A percentile compares a stretch with the other conserved stretches of the same genome.
Conservation (phyloP, 2,113 vertebrate genomes). For the Camelus dromedarius region DNA sequence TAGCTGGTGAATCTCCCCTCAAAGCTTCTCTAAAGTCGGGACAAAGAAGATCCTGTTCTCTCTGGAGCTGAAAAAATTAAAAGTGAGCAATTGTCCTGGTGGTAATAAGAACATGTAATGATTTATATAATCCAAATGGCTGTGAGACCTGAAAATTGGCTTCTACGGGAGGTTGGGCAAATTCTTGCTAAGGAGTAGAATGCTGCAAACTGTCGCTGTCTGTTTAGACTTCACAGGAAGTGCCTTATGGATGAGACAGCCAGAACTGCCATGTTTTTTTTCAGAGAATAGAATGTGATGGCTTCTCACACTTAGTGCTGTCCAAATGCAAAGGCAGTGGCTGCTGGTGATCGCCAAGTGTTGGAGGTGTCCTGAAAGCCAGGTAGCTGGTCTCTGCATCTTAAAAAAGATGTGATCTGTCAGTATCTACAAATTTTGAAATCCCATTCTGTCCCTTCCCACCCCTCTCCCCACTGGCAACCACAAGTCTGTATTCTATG, state of each 20-base stretch:
- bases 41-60: neutral
- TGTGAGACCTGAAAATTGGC: neutral
- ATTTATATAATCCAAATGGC: slow-evolving; percentile 61
- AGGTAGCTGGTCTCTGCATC: neutral
- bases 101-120: neutral
- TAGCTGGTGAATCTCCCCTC: neutral
- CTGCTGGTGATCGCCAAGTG: fast-evolving
- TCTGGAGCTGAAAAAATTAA: slow-evolving; percentile 37
- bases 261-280: slow-evolving; percentile 73
- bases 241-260: slow-evolving; percentile 71
- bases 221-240: slow-evolving; percentile 53
- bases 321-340: slow-evolving; percentile 33
- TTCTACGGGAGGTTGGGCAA: slow-evolving; percentile 14
- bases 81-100: slow-evolving; percentile 40
- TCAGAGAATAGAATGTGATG: slow-evolving; percentile 53
- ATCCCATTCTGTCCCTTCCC: too few species aligned
- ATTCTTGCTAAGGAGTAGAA: slow-evolving; percentile 19
- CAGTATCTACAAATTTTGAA: too few species aligned
- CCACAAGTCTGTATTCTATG: too few species aligned
- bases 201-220: slow-evolving; percentile 72
- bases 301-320: neutral
- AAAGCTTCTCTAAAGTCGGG: slow-evolving; percentile 6
- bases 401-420: neutral
- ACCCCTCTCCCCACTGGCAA: too few species aligned
- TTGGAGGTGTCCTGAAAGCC: neutral